Base-by-base conservation (phyloP, 2,797 vertebrate genomes). In the Brachyrhaphis roseni region DNA sequence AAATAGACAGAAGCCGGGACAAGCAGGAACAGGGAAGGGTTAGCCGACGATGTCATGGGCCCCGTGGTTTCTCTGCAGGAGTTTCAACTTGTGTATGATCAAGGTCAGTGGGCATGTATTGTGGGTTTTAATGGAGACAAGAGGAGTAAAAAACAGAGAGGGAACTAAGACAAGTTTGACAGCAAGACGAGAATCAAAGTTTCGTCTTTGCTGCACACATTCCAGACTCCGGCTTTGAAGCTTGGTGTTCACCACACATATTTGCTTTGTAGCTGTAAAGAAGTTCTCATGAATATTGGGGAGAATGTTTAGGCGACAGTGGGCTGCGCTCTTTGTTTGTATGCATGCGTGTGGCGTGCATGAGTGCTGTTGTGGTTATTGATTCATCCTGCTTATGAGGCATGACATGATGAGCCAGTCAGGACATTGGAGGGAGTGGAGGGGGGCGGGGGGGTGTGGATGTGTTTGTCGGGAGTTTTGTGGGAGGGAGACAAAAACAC, bases 171-270 rank as follows among this genome's bases (percentile, higher is more conserved):
- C 57, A 74, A 71, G 85, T 82, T 89, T 87, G 83, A 89, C 74
- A 83, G 81, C 78, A 86, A 84, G 89, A 88, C 81, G 83, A 78
- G 88, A 88, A 90, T 88, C 90, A 91, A 89, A 92, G 86, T 86
- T 90, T 87, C 91, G 87, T 90, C 91, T 91, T 89, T 84, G 59
- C 36, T 75, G 74, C 83, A 86, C 82, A 83, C 85, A 90, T 71
- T 90, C 84, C 90, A 91, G 89, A 84, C 86, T 84, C 78, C 79
- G 83, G 75, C 90, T 90, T 90, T 92, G 89, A 89, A 89, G 80
- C 49, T 78, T 87, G 84, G 82, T 91, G 84, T 91, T 93, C 82
- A 94, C 94, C 92, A 62, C 93, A 92, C 91, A 94, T 95, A 92
- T 82, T 95, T 94, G 90, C 94, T 95, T 94, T 94, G 91, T 92